Base-by-base conservation (phyloP, 2,797 vertebrate genomes). In the Meda fulgida region DNA sequence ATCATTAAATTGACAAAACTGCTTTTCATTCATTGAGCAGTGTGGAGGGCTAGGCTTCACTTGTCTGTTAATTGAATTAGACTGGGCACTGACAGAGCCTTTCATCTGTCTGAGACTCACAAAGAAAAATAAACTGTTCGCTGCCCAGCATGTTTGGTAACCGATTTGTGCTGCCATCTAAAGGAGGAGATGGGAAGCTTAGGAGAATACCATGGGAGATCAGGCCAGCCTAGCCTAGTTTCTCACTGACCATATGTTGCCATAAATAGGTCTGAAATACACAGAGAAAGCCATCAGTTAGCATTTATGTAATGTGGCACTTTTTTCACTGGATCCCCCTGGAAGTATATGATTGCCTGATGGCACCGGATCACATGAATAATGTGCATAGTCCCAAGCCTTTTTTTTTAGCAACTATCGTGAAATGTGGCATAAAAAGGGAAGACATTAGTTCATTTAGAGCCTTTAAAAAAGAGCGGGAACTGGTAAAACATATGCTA, bases 41-140 rank as follows among this genome's bases (percentile, higher is more conserved):
- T 66, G 71, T 43, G 34, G 40, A 80, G 18, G 72, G 73, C 72
- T 46, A 81, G 43, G 71, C 70, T 82, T 69, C 53, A 40, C 43
- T 69, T 21, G 26, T 75, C 71, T 70, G 75, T 66, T 88, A 84
- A 86, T 81, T 86, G 66, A 81, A 84, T 88, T 80, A 84, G 48
- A 65, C 55, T 66, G 65, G 40, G 73, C 72, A 71, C 36, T 84
- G 69, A 78, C 66, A 67, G 58, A 81, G 76, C 21, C 43, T 84
- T 60, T 78, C 72, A 43, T 76, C 76, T 80, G 66, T 85, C 29
- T 73, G 69, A 75, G 46, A 43, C 16, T 10, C 34, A 23, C 26
- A 53, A 23, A 69, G 34, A 71, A 80, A 85, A 72, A 65, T n/a
- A 80, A 71, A 19, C 38, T 3, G 51, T 66, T 63, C 10, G 53